These are phyloP conservation scores for Mastomys natalensis DNA, from an alignment of 2,113 vertebrate genomes.

Conservation along the genomic window DNA sequence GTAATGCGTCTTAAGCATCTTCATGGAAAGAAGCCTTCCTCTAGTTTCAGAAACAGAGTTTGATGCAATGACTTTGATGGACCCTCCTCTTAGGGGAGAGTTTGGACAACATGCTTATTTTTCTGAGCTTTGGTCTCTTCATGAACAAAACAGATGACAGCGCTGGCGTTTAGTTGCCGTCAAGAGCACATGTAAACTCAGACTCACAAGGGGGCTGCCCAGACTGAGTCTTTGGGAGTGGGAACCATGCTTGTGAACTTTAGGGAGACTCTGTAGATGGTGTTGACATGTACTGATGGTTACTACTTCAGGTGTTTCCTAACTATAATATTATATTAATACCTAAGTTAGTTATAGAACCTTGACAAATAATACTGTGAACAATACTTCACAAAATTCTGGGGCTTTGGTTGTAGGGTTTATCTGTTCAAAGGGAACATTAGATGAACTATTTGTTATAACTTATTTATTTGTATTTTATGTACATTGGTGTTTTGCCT, in stretches of 20 bases:
- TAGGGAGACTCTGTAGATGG: background rate
- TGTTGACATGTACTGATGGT: background rate
- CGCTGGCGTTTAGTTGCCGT: background rate
- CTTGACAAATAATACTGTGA: slow-evolving; percentile 17
- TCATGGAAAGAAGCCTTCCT: background rate
- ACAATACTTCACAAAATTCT: slow-evolving; percentile 35
- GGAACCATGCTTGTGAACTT: background rate
- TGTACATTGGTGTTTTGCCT: no score
- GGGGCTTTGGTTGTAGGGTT: background rate
- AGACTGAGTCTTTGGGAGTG: background rate
- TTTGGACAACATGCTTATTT: background rate
- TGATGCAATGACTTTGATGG: background rate
- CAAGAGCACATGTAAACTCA: background rate
- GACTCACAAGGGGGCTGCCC: background rate
- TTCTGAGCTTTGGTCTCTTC: slow-evolving; percentile 3
- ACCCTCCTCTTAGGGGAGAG: background rate
- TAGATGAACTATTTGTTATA: slow-evolving; percentile 41
- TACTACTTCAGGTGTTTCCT: background rate
- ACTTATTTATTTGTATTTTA: no score
- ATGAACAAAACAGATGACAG: slow-evolving; percentile 4
- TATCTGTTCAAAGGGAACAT: slow-evolving; percentile 28
- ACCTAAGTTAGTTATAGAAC: background rate
- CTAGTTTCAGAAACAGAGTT: background rate
- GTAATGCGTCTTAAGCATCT: background rate
- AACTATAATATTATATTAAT: slow-evolving; percentile 6